phyloP scores from a whole-genome alignment of 2,113 vertebrate species.

The Lota lota region DNA sequence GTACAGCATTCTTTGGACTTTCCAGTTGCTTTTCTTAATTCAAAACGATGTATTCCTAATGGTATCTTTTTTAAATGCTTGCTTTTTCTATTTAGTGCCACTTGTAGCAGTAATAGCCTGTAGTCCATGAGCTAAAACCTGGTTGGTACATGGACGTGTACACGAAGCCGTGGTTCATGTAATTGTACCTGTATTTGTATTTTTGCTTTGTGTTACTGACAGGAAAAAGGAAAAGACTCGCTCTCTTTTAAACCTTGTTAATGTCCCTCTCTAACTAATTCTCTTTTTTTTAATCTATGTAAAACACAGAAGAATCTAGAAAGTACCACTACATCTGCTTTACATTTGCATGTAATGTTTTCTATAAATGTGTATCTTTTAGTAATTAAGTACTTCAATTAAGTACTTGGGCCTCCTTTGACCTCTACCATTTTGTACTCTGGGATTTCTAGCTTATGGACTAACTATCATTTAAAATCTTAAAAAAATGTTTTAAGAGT shows the following conservation, averaged over 20 bases:
- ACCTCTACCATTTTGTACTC: constrained; percentile 59
- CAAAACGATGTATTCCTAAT: constrained; percentile 84
- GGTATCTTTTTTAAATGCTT: constrained; percentile 93
- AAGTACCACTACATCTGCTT: constrained; percentile 56
- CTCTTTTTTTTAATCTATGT: constrained; percentile 72
- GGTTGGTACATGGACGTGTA: constrained; percentile 81
- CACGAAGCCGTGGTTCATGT: constrained; percentile 73
- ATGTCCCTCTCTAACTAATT: constrained; percentile 73
- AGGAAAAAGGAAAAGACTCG: constrained; percentile 67
- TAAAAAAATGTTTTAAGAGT: constrained; percentile 59
- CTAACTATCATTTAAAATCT: constrained; percentile 61
- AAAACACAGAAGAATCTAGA: constrained; percentile 47
- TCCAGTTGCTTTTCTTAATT: constrained; percentile 89
- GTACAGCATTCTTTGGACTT: constrained; percentile 99
- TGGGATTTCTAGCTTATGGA: constrained; percentile 72
- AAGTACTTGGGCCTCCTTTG: constrained; percentile 56
- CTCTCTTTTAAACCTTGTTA: constrained; percentile 62
- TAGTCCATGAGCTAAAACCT: constrained; percentile 99
- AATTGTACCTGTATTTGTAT: constrained; percentile 67
- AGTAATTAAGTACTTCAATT: constrained; percentile 61
- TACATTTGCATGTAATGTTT: constrained; percentile 75
- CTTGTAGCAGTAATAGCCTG: constrained; percentile 91
- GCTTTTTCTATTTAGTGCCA: constrained; percentile 94
- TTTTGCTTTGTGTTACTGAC: constrained; percentile 74
- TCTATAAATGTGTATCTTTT: constrained; percentile 64